phyloP scores from a whole-genome alignment of 2,888 invertebrate genomes.

The Ormyrus pomaceus region DNA sequence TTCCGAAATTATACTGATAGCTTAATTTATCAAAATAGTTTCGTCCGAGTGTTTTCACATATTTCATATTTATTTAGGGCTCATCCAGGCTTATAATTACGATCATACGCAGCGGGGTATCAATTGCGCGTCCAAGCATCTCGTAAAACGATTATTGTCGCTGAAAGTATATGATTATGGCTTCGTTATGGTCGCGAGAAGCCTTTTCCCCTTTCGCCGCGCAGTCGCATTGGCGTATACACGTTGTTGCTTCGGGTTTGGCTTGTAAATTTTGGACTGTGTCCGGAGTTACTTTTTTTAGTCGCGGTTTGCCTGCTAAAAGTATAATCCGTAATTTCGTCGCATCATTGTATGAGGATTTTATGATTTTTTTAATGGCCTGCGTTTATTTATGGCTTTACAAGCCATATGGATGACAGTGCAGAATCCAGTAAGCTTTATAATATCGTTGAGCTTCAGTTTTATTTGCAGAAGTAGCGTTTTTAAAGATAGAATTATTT shows the following conservation, averaged over 20 bases:
- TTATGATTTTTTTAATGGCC: not conserved
- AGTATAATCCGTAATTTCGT: slow-evolving; percentile 39
- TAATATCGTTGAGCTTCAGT: too few species aligned
- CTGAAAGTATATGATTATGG: slow-evolving; percentile 73
- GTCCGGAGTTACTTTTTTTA: slow-evolving; percentile 15
- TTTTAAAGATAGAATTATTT: too few species aligned
- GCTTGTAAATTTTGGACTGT: slow-evolving; percentile 48
- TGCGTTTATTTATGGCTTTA: slow-evolving; percentile 7
- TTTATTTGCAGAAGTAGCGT: too few species aligned
- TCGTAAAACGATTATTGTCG: slow-evolving; percentile 75
- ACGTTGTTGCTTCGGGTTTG: not conserved
- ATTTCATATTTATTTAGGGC: slow-evolving; percentile 46
- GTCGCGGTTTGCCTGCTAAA: not conserved
- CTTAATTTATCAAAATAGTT: not conserved
- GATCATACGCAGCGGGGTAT: slow-evolving; percentile 59
- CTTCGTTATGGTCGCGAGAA: slow-evolving; percentile 69
- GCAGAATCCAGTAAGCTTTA: too few species aligned
- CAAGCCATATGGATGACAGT: too few species aligned
- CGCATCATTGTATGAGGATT: slow-evolving; percentile 17
- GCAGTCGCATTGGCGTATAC: slow-evolving; percentile 40
- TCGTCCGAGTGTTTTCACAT: slow-evolving; percentile 3
- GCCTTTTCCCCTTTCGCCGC: slow-evolving; percentile 26
- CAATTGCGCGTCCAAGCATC: slow-evolving; percentile 65
- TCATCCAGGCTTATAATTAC: slow-evolving; percentile 23
- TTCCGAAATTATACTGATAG: not conserved